Conservation (phyloP, 2,888 invertebrate species). For the Bellardia bayeri region DNA sequence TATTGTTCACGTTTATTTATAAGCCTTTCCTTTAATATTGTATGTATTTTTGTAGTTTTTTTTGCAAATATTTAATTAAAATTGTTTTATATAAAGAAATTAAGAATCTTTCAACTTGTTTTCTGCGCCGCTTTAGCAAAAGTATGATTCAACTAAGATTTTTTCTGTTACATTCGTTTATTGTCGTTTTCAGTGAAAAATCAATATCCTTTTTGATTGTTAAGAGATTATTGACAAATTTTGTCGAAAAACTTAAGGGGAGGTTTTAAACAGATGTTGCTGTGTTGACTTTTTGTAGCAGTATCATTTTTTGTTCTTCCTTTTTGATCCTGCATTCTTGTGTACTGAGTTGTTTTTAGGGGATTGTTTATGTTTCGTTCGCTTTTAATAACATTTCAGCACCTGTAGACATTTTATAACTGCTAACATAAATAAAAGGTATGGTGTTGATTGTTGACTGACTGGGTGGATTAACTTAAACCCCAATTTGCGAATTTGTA, state of each 20-base stretch:
- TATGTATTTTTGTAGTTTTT: not conserved
- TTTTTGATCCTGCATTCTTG: slow-evolving; percentile 33
- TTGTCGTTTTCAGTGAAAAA: slow-evolving; percentile 69
- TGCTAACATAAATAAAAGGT: not conserved
- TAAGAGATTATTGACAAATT: slow-evolving; percentile 38
- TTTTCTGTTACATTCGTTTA: slow-evolving; percentile 58
- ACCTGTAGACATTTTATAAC: slow-evolving; percentile 62
- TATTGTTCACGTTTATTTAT: slow-evolving; percentile 10
- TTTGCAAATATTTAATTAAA: slow-evolving; percentile 20
- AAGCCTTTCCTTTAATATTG: slow-evolving; percentile 13
- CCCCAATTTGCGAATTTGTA: not conserved
- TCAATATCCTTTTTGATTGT: slow-evolving; percentile 68
- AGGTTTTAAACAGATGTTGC: slow-evolving; percentile 68
- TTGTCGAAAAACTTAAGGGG: slow-evolving; percentile 47
- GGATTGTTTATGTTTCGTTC: slow-evolving; percentile 63
- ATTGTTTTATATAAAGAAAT: slow-evolving; percentile 18
- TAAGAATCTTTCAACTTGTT: slow-evolving; percentile 25
- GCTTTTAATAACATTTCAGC: slow-evolving; percentile 35
- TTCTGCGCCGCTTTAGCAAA: slow-evolving; percentile 59
- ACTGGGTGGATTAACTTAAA: not conserved
- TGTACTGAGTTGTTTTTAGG: slow-evolving; percentile 23
- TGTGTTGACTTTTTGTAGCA: slow-evolving; percentile 42
- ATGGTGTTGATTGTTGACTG: not conserved
- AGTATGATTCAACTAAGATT: slow-evolving; percentile 69
- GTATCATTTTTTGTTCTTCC: slow-evolving; percentile 23